Evolutionary conservation across 2,797 vertebrate genomes (phyloP), one percentile per base, ranked within the genome.

Genomic region (Siniperca obscura): DNA sequence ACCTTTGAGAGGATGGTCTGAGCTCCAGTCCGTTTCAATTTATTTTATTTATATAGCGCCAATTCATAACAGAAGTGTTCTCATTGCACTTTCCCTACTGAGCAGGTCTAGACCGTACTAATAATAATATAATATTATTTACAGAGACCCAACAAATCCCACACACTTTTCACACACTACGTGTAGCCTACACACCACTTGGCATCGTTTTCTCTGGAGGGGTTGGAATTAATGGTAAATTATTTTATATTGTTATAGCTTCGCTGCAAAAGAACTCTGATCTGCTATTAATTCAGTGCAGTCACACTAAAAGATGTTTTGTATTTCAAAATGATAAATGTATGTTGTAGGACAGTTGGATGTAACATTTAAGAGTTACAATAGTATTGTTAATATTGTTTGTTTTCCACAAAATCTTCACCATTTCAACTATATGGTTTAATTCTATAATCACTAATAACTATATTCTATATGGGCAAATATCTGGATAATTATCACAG

Each of bases 1-100:
- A 78, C 82, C 82, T 68, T 30, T 62, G 44, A 84, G 30, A 2
- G 65, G 73, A 66, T 27, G 66, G 44, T 60, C 36, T 46, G 64
- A 52, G 40, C 48, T 61, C 6, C 13, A 59, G 46, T 19, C 38
- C 8, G 27, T 14, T 30, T 76, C 56, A 65, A 30, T 30, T 30
- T 30, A 30, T 30, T 30, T 30, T 30, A 30, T 30, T 30, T 30
- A 30, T 30, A 30, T 30, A 30, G 30, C 27, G 27, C 27, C 27
- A 30, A 30, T 30, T 30, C 27, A 30, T 30, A 30, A 30, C 30
- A 30, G 30, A 30, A 30, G 30, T 30, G 2, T 30, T 30, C 30
- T 30, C 30, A 30, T 30, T 30, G 30, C 30, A 30, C 30, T 30
- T 30, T 30, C 3, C 30, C 30, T 30, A 30, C 3, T 0, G 3